Percentiles rank a stretch among this genome's conserved stretches.
These are phyloP conservation scores for Cladopsammia gracilis DNA, from an alignment of 64 coral and sea anemone species.

Conservation along the genomic window DNA sequence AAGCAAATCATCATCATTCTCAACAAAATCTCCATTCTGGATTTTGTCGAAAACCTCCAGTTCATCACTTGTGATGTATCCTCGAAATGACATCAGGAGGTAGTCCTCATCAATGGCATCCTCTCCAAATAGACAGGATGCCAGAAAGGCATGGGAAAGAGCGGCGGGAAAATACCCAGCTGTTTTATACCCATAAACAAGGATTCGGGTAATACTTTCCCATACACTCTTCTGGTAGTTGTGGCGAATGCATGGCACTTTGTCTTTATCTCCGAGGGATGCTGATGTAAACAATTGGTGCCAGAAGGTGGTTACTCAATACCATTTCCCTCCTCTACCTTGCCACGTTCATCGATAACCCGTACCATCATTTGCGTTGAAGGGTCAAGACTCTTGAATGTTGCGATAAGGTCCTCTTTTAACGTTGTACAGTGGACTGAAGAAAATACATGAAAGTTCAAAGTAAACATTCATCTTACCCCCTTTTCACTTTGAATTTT, in stretches of 20 bases:
- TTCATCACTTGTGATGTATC: slow-evolving; percentile 38
- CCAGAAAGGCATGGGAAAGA: slow-evolving; percentile 20
- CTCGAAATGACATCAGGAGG: slow-evolving; percentile 28
- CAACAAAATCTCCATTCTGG: neutral
- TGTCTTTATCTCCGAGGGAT: slow-evolving; percentile 38
- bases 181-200: slow-evolving; percentile 57
- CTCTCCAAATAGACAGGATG: slow-evolving; percentile 37
- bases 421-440: neutral
- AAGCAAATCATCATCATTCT: slow-evolving; percentile 19
- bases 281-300: slow-evolving; percentile 35
- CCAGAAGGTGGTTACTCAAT: slow-evolving; percentile 50
- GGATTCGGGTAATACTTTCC: slow-evolving; percentile 35
- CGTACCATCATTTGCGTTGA: neutral
- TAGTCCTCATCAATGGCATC: slow-evolving; percentile 6
- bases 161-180: slow-evolving; percentile 23
- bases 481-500: no score
- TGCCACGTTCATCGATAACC: slow-evolving; percentile 4
- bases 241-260: slow-evolving; percentile 49
- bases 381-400: neutral
- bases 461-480: no score
- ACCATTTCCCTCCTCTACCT: slow-evolving; percentile 44
- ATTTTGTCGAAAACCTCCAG: slow-evolving; percentile 33
- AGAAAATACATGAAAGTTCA: no score
- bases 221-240: slow-evolving; percentile 51
- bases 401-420: neutral